Conservation (phyloP, 2,113 vertebrate species). For the Gopherus evgoodei region DNA sequence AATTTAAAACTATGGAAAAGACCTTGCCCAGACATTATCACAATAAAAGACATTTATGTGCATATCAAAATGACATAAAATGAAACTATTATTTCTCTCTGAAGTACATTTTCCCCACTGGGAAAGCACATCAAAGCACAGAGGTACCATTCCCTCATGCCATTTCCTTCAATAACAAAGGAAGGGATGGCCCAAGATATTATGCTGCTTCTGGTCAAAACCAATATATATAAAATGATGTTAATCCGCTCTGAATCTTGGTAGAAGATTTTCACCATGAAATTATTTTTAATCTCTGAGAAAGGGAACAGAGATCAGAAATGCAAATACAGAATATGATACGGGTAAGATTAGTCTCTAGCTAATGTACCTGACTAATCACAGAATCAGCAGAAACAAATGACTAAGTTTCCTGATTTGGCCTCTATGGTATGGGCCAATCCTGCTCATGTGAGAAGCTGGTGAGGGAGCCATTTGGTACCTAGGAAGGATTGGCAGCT, state of each 20-base stretch:
- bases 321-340: not conserved
- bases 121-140: conserved; percentile 30
- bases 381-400: not conserved
- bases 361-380: not conserved
- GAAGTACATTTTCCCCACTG: not conserved
- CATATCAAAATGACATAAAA: not conserved
- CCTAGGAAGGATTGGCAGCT: not conserved
- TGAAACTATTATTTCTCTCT: not conserved
- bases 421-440: not conserved
- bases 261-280: not conserved
- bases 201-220: not conserved
- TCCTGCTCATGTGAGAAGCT: not conserved
- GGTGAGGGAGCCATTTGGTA: not conserved
- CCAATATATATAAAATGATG: not conserved
- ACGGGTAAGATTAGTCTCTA: not conserved
- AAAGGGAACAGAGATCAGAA: not conserved
- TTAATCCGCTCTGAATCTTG: not conserved
- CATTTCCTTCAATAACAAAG: conserved; percentile 43
- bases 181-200: not conserved
- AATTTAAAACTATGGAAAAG: not conserved
- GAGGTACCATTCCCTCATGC: not conserved
- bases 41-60: not conserved
- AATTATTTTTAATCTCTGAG: not conserved
- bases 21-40: not conserved
- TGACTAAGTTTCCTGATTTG: fast-evolving